phyloP scores from a whole-genome alignment of 1,140 invertebrate species.

The Goniozus legneri region DNA sequence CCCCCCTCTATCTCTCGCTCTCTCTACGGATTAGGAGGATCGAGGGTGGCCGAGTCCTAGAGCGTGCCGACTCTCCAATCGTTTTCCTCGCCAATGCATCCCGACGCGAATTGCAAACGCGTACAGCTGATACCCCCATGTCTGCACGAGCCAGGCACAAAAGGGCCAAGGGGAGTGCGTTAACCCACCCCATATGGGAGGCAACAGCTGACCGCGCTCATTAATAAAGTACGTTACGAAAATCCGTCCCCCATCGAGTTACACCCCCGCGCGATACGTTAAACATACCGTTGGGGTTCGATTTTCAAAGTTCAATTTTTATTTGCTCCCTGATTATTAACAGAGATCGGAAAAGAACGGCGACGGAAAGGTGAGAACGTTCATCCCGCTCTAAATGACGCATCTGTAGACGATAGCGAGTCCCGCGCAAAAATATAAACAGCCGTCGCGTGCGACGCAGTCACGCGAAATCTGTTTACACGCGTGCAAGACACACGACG shows the following conservation, averaged over 20 bases:
- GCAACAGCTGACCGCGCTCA: slow-evolving; percentile 51
- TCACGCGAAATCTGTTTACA: slow-evolving; percentile 20
- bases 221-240: slow-evolving; percentile 53
- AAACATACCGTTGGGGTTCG: too few species aligned
- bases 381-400: too few species aligned
- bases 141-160: slow-evolving; percentile 11
- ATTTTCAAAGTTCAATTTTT: too few species aligned
- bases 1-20: too few species aligned
- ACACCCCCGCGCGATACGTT: too few species aligned
- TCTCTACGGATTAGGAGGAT: too few species aligned
- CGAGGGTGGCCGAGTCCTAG: too few species aligned
- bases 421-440: slow-evolving; percentile 23
- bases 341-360: background rate
- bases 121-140: slow-evolving; percentile 50
- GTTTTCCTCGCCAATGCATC: too few species aligned
- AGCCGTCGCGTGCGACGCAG: slow-evolving; percentile 6
- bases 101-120: slow-evolving; percentile 14
- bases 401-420: too few species aligned
- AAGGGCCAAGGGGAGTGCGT: background rate
- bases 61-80: too few species aligned
- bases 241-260: slow-evolving; percentile 30
- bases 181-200: slow-evolving; percentile 40
- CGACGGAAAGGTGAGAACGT: slow-evolving; percentile 5
- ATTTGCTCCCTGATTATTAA: background rate
- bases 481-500: slow-evolving; percentile 17